Percentiles rank a stretch among this genome's conserved stretches.
phyloP scores from a whole-genome alignment of 2,113 vertebrate genomes.

The Uria lomvia region DNA sequence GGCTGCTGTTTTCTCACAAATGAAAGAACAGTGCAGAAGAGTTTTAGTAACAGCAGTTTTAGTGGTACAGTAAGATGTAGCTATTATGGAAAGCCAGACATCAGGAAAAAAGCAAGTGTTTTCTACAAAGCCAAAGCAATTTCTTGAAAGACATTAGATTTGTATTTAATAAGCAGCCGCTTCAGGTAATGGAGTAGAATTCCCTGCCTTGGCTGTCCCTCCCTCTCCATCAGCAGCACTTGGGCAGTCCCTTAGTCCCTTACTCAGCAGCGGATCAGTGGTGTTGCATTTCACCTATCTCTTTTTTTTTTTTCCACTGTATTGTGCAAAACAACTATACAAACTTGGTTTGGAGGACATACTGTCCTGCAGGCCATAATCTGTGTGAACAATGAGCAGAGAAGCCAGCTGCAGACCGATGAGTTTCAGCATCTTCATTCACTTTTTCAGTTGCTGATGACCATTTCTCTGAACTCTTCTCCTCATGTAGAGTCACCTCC shows the following conservation, averaged over 20 bases:
- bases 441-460: background rate
- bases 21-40: background rate
- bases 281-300: background rate
- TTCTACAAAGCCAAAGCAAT: background rate
- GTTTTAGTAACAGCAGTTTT: background rate
- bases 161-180: background rate
- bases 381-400: background rate
- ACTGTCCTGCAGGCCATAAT: background rate
- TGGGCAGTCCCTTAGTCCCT: background rate
- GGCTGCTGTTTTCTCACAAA: background rate
- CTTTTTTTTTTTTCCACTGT: background rate
- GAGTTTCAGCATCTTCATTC: background rate
- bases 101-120: background rate
- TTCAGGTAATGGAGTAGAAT: background rate
- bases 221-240: background rate
- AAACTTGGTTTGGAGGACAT: background rate
- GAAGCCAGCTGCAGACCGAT: background rate
- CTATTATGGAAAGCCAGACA: background rate
- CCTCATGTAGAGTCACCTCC: background rate
- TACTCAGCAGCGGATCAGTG: background rate
- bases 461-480: background rate
- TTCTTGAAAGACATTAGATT: background rate
- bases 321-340: background rate
- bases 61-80: background rate
- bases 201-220: background rate